A percentile compares a stretch with the other conserved stretches of the same genome.
Evolutionary conservation across 2,888 invertebrate species (phyloP).

Genomic region (Meloe dianella): DNA sequence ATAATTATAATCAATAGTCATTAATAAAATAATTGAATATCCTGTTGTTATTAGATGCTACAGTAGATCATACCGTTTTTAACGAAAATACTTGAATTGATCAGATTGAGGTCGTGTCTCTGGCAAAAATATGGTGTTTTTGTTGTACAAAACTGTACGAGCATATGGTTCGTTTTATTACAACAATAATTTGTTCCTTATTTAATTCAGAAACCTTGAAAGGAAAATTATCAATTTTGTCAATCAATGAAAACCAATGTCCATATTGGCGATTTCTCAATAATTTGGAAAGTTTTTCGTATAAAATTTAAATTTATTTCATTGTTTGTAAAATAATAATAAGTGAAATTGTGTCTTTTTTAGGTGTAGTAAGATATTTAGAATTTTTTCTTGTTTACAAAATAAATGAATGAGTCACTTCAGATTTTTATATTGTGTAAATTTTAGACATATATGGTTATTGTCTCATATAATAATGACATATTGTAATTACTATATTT

Average conservation of each 20-base stretch:
- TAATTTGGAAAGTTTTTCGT: neutral
- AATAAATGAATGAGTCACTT: conserved; percentile 43
- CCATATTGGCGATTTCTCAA: neutral
- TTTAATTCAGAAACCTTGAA: conserved; percentile 1
- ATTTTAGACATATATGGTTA: conserved; percentile 47
- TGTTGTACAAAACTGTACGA: conserved; percentile 38
- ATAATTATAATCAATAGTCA: neutral
- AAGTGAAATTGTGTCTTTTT: conserved; percentile 11
- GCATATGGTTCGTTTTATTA: conserved; percentile 35
- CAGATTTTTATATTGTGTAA: conserved; percentile 41
- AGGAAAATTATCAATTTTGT: neutral
- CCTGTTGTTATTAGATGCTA: neutral
- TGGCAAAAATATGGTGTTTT: conserved; percentile 40
- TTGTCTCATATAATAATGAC: conserved; percentile 42
- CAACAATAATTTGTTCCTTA: conserved; percentile 17
- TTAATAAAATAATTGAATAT: neutral
- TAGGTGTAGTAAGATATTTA: conserved; percentile 7
- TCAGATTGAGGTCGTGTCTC: conserved; percentile 41
- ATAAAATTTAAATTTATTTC: neutral
- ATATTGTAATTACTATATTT: conserved; percentile 40
- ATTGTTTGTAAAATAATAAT: too few relatives aligned
- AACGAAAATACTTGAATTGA: conserved; percentile 24
- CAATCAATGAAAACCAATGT: neutral
- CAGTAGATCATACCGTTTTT: neutral
- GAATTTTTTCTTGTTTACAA: conserved; percentile 27